Conservation (phyloP, 2,888 invertebrate genomes). For the Ectemnius continuus region DNA sequence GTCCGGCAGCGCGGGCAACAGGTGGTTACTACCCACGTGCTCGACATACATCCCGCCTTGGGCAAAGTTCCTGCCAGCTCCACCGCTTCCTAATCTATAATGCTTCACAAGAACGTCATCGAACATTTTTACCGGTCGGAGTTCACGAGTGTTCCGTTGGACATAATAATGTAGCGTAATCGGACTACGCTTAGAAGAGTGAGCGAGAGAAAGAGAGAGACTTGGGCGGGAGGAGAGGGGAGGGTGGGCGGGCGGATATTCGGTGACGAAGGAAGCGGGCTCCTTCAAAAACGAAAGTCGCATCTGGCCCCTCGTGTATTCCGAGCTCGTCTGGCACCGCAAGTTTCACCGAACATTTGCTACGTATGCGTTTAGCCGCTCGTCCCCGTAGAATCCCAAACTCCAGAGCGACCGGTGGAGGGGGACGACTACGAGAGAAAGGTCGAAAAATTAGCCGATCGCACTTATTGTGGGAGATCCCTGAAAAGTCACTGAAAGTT, state of each 20-base stretch:
- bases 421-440: slow-evolving; percentile 23
- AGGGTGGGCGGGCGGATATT: slow-evolving; percentile 48
- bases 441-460: slow-evolving; percentile 7
- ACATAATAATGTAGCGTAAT: slow-evolving; percentile 9
- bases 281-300: slow-evolving; percentile 72
- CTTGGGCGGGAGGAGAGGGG: not conserved
- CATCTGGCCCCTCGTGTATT: slow-evolving; percentile 70
- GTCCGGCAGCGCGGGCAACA: slow-evolving; percentile 36
- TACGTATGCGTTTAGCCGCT: slow-evolving; percentile 58
- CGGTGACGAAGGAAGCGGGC: slow-evolving; percentile 31
- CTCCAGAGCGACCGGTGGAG: slow-evolving; percentile 26
- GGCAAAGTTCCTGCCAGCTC: not conserved
- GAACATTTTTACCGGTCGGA: not conserved
- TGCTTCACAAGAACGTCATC: not conserved
- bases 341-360: slow-evolving; percentile 73
- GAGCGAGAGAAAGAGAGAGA: slow-evolving; percentile 3
- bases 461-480: too few relatives aligned
- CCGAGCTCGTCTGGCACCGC: slow-evolving; percentile 67
- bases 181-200: slow-evolving; percentile 35
- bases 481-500: too few relatives aligned
- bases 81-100: not conserved
- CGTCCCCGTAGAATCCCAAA: slow-evolving; percentile 55
- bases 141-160: not conserved
- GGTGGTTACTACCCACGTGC: slow-evolving; percentile 31
- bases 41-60: not conserved